Evolutionary conservation across 2,797 vertebrate species (phyloP).

Genomic region (Heteromormyrus szaboi): DNA sequence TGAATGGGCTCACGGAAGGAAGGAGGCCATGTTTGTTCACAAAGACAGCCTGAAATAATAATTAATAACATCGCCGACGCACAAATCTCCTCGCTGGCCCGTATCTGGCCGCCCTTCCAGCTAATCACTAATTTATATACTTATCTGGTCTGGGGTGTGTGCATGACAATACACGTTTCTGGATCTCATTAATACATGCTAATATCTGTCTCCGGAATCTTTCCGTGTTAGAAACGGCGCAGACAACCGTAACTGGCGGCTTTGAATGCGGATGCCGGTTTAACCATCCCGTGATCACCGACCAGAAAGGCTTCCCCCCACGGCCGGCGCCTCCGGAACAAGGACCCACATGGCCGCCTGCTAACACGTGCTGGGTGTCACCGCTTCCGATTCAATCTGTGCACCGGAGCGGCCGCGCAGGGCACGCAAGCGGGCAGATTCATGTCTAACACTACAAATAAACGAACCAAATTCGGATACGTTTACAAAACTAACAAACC

Average conservation of each 20-base stretch:
- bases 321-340: not conserved
- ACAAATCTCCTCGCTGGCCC: not conserved
- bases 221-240: not conserved
- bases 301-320: not conserved
- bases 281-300: not conserved
- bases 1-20: not conserved
- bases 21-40: slow-evolving; percentile 9
- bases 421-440: not conserved
- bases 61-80: not conserved
- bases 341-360: not conserved
- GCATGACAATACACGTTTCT: not conserved
- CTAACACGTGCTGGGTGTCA: not conserved
- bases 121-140: not conserved
- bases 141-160: not conserved
- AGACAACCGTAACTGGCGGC: not conserved
- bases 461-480: not conserved
- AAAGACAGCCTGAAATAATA: not conserved
- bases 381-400: not conserved
- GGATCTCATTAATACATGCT: not conserved
- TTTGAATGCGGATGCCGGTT: not conserved
- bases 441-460: not conserved
- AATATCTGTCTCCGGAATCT: not conserved
- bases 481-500: not conserved
- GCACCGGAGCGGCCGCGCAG: not conserved
- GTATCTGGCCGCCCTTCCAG: not conserved